Evolutionary conservation across 2,113 vertebrate genomes (phyloP).

Genomic region (Actenoides lindsayi): DNA sequence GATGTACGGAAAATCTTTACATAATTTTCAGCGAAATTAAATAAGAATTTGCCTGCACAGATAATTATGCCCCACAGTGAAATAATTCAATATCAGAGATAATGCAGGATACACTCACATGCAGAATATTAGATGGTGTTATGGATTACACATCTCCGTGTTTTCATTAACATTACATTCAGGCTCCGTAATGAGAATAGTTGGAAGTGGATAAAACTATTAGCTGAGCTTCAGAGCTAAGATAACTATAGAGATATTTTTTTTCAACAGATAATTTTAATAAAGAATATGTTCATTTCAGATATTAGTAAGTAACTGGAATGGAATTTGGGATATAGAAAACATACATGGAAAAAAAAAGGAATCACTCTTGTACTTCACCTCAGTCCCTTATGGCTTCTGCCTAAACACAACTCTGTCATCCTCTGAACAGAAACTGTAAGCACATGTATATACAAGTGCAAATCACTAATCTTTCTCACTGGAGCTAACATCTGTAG

Average conservation of each 20-base stretch:
- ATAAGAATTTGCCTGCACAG: slow-evolving; percentile 14
- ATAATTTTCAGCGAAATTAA: slow-evolving; percentile 66
- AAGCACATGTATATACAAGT: too few relatives aligned
- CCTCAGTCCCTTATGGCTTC: not conserved
- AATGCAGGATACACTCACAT: not conserved
- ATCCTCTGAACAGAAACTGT: not conserved
- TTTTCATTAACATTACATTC: not conserved
- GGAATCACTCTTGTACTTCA: not conserved
- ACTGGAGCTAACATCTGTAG: not conserved
- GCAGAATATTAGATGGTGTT: not conserved
- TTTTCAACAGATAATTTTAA: not conserved
- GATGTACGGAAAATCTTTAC: slow-evolving; percentile 42
- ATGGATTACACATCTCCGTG: not conserved
- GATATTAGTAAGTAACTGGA: not conserved
- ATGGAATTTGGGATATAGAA: not conserved
- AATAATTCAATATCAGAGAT: slow-evolving; percentile 32
- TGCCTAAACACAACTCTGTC: not conserved
- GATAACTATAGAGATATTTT: not conserved
- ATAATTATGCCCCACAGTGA: not conserved
- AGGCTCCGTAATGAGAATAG: not conserved
- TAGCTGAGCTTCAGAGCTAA: not conserved
- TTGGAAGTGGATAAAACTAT: not conserved
- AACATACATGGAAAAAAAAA: not conserved
- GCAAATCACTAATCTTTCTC: not conserved
- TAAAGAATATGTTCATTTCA: not conserved